These are phyloP conservation scores for Silurus lanzhouensis DNA, from an alignment of 2,797 vertebrate species.

Conservation along the genomic window DNA sequence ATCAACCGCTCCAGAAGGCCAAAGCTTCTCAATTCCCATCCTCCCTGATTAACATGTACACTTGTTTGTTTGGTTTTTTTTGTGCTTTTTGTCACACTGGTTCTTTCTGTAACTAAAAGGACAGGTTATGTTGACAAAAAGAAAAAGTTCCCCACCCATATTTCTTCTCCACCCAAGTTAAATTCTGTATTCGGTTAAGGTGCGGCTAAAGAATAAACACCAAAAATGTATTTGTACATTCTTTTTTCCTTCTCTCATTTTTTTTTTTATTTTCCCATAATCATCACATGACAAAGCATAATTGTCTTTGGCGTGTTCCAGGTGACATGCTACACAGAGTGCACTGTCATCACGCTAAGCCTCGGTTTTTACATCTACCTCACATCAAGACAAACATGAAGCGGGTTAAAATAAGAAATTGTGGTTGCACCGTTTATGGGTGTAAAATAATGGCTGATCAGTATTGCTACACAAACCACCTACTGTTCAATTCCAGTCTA, in stretches of 20 bases:
- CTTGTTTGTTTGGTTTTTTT: neutral
- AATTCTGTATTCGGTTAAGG: conserved; percentile 56
- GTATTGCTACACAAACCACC: conserved; percentile 9
- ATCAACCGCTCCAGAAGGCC: conserved; percentile 3
- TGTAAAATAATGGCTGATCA: conserved; percentile 26
- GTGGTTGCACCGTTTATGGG: conserved; percentile 3
- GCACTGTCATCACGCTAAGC: neutral
- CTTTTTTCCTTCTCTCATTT: conserved; percentile 40
- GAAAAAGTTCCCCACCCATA: conserved; percentile 55
- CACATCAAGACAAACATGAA: neutral
- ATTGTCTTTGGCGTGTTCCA: conserved; percentile 33
- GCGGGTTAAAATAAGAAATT: conserved; percentile 17
- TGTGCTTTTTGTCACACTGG: conserved; percentile 12
- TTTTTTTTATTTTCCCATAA: conserved; percentile 50
- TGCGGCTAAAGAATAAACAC: conserved; percentile 58
- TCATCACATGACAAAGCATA: conserved; percentile 43
- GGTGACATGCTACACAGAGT: conserved; percentile 2
- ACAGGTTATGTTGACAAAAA: conserved; percentile 59
- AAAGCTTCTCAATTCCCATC: neutral
- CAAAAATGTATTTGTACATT: conserved; percentile 59
- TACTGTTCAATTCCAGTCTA: conserved; percentile 26
- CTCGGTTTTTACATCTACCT: neutral
- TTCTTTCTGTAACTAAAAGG: conserved; percentile 37
- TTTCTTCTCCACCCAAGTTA: conserved; percentile 63
- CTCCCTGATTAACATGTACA: neutral